Evolutionary conservation across 2,113 vertebrate species (phyloP).

Genomic region (Zosterops borbonicus): DNA sequence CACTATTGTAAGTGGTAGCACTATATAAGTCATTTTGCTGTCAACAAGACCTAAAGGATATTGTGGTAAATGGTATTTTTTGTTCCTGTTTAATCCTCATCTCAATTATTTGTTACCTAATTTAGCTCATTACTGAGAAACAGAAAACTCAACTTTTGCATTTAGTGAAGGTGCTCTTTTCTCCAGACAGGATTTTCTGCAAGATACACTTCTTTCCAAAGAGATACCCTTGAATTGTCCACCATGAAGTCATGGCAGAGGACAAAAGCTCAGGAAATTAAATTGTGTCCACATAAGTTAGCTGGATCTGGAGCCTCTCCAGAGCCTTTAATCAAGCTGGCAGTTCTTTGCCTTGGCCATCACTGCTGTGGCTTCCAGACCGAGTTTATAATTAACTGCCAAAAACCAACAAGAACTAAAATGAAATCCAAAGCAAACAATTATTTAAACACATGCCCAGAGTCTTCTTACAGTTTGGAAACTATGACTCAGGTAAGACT

Average conservation of each 20-base stretch:
- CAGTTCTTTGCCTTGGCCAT: not conserved
- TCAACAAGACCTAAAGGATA: not conserved
- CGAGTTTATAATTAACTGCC: not conserved
- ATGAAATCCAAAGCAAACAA: not conserved
- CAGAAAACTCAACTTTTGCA: not conserved
- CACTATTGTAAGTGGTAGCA: not conserved
- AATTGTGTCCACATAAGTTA: not conserved
- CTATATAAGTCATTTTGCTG: not conserved
- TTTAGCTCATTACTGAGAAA: not conserved
- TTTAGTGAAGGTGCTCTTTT: not conserved
- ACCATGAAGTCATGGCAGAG: not conserved
- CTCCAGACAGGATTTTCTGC: not conserved
- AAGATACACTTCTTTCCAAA: not conserved
- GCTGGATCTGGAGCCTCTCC: not conserved
- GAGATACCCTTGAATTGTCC: not conserved
- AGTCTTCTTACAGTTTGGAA: not conserved
- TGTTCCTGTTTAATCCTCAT: not conserved
- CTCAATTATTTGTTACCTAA: not conserved
- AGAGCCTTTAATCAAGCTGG: not conserved
- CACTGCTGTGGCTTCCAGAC: not conserved
- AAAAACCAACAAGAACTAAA: not conserved
- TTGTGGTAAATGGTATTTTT: not conserved
- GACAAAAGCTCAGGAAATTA: not conserved
- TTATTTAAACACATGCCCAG: not conserved
- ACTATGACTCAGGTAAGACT: not conserved